phyloP scores from a whole-genome alignment of 2,888 invertebrate species.

The Malachius bipustulatus region DNA sequence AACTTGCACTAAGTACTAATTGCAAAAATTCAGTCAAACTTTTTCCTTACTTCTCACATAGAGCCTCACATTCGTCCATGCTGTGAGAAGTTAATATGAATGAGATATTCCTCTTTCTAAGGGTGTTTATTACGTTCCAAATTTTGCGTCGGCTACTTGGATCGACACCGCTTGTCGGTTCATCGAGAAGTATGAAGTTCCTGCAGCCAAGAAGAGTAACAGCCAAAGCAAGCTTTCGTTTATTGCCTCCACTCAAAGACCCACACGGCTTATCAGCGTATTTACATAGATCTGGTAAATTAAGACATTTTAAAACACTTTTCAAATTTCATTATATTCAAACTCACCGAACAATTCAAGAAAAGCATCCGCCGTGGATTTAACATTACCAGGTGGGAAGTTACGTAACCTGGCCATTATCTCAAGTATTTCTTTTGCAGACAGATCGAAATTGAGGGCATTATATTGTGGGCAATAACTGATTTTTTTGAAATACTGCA shows the following conservation, averaged over 20 bases:
- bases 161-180: conserved; percentile 64
- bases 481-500: conserved; percentile 57
- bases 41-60: conserved; percentile 45
- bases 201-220: conserved; percentile 63
- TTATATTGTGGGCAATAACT: conserved; percentile 89
- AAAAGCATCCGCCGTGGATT: conserved; percentile 39
- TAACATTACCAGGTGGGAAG: conserved; percentile 37
- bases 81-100: conserved; percentile 75
- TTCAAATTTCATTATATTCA: too few species aligned
- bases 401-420: conserved; percentile 66
- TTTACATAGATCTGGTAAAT: conserved; percentile 27
- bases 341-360: conserved; percentile 35
- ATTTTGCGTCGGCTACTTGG: conserved; percentile 43
- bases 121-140: conserved; percentile 29
- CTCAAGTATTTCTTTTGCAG: conserved; percentile 59
- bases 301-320: conserved; percentile 8
- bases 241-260: conserved; percentile 56
- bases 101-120: conserved; percentile 35
- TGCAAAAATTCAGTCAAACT: too few species aligned
- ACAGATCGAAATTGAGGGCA: conserved; percentile 65
- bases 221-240: conserved; percentile 65
- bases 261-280: conserved; percentile 30
- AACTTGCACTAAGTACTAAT: too few species aligned
- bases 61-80: conserved; percentile 77
- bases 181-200: conserved; percentile 59